These are phyloP conservation scores for Ctenoplectra terminalis DNA, from an alignment of 1,140 invertebrate species.

Conservation along the genomic window DNA sequence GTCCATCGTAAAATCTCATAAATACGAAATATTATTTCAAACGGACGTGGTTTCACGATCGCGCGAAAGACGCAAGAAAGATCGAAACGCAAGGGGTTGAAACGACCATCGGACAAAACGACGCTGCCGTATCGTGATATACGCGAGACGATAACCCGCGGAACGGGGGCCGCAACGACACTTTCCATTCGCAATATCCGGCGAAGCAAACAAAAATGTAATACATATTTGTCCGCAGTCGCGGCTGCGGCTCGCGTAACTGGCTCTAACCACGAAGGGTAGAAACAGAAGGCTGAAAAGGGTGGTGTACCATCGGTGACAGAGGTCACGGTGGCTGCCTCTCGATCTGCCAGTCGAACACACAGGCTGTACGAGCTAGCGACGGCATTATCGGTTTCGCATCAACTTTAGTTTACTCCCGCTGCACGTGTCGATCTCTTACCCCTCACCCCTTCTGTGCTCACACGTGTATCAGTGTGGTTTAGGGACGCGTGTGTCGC, in stretches of 20 bases:
- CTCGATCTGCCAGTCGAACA: constrained; percentile 55
- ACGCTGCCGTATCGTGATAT: constrained; percentile 36
- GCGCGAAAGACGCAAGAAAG: not conserved
- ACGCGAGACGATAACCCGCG: constrained; percentile 6
- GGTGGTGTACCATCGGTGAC: not conserved
- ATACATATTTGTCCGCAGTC: constrained; percentile 60
- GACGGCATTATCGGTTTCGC: constrained; percentile 79
- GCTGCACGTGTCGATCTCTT: constrained; percentile 37
- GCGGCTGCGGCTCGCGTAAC: constrained; percentile 51
- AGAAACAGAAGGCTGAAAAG: constrained; percentile 7
- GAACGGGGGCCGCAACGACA: constrained; percentile 9
- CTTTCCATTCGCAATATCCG: constrained; percentile 63
- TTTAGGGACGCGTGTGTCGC: not conserved
- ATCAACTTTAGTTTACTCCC: constrained; percentile 73
- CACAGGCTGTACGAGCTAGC: constrained; percentile 36
- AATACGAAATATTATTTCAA: not conserved
- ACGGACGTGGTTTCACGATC: not conserved
- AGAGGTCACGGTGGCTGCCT: constrained; percentile 29
- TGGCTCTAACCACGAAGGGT: constrained; percentile 13
- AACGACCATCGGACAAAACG: not conserved
- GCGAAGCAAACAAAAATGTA: constrained; percentile 65
- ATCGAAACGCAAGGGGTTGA: not conserved
- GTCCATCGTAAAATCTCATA: not conserved
- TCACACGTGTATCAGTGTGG: constrained; percentile 18
- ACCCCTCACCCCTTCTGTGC: constrained; percentile 30